phyloP scores from a whole-genome alignment of 2,113 vertebrate genomes.

The Laterallus jamaicensis region DNA sequence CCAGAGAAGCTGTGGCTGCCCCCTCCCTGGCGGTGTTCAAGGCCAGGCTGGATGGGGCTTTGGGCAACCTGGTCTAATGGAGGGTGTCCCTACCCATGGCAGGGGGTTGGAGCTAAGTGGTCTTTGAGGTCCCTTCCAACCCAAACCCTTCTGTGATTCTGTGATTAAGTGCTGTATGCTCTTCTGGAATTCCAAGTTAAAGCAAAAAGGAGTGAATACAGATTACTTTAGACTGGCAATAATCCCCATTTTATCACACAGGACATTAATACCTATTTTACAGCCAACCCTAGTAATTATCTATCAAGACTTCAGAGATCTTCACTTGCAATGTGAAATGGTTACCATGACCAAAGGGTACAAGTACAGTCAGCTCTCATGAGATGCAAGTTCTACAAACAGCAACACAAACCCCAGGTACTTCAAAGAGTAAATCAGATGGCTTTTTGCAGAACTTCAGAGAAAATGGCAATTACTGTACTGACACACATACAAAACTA shows the following conservation, averaged over 20 bases:
- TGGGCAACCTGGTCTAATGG: too few relatives aligned
- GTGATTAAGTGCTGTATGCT: neutral
- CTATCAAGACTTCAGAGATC: neutral
- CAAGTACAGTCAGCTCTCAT: neutral
- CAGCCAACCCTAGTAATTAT: neutral
- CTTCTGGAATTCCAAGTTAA: neutral
- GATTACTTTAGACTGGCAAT: neutral
- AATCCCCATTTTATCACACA: neutral
- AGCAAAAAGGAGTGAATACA: neutral
- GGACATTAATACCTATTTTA: neutral
- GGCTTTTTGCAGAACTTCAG: neutral
- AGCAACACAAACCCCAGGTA: neutral
- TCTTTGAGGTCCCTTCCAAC: too few relatives aligned
- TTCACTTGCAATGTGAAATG: neutral
- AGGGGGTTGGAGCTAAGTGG: too few relatives aligned
- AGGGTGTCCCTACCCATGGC: too few relatives aligned
- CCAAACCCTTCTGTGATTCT: too few relatives aligned
- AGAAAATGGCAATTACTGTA: neutral
- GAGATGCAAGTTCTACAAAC: neutral
- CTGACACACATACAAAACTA: neutral
- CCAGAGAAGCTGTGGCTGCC: too few relatives aligned
- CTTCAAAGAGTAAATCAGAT: neutral
- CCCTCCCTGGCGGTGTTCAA: too few relatives aligned
- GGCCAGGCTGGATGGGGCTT: too few relatives aligned
- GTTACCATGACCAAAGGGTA: neutral